Percentiles rank a stretch among this genome's conserved stretches.
Conservation (phyloP, 2,113 vertebrate genomes). For the Oenanthe melanoleuca region DNA sequence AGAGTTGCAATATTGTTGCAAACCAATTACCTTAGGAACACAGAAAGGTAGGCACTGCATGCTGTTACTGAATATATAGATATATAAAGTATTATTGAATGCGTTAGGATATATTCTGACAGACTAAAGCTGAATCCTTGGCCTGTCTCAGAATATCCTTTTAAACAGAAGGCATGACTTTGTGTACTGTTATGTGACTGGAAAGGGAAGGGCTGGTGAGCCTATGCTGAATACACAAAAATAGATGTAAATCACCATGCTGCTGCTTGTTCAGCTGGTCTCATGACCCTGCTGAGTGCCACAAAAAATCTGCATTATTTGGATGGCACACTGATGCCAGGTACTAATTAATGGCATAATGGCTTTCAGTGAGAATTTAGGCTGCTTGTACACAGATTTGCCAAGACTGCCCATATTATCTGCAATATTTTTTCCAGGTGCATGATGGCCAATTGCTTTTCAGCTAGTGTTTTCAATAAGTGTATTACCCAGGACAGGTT, state of each 20-base stretch:
- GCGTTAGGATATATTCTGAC: background rate
- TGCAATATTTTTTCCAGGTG: background rate
- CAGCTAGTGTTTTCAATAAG: background rate
- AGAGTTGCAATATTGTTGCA: background rate
- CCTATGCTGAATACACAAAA: background rate
- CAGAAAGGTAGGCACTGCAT: background rate
- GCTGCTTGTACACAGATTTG: background rate
- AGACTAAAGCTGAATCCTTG: background rate
- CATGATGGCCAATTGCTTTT: background rate
- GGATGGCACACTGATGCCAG: background rate
- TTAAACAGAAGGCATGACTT: background rate
- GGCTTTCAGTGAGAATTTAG: background rate
- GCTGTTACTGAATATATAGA: background rate
- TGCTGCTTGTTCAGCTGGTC: background rate
- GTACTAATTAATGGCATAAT: background rate
- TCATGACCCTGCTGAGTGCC: background rate
- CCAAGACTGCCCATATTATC: background rate
- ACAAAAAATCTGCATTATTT: background rate
- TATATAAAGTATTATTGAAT: background rate
- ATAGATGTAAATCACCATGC: background rate
- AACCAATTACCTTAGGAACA: background rate
- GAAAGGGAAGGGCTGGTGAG: background rate
- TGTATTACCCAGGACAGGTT: background rate
- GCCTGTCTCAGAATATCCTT: background rate
- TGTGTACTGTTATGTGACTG: background rate